These are phyloP conservation scores for Acrossocheilus wenchowensis DNA, from an alignment of 2,797 vertebrate genomes.

Conservation along the genomic window DNA sequence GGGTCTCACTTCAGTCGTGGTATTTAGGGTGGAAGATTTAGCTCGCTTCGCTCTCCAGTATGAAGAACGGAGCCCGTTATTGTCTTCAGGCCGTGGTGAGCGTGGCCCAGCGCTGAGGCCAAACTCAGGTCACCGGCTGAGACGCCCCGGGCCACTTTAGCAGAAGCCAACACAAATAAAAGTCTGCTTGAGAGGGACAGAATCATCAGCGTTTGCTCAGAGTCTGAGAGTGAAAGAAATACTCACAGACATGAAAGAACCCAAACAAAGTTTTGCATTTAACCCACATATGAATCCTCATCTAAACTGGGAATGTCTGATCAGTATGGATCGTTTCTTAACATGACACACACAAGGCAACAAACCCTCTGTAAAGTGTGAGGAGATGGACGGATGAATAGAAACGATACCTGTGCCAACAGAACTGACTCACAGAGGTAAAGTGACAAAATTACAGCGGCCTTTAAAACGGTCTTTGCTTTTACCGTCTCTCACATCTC, in stretches of 20 bases:
- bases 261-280: not conserved
- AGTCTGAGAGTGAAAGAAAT: not conserved
- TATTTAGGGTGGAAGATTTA: not conserved
- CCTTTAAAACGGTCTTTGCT: not conserved
- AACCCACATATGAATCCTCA: not conserved
- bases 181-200: not conserved
- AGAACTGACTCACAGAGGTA: not conserved
- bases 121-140: constrained; percentile 73
- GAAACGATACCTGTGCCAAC: not conserved
- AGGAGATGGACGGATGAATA: not conserved
- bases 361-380: not conserved
- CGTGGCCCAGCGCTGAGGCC: constrained; percentile 65
- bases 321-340: not conserved
- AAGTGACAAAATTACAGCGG: not conserved
- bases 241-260: not conserved
- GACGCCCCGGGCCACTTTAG: constrained; percentile 66
- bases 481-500: not conserved
- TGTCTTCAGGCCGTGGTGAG: constrained; percentile 66
- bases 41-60: not conserved
- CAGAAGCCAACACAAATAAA: not conserved
- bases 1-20: not conserved
- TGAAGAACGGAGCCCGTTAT: constrained; percentile 11
- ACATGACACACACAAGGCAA: not conserved
- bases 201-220: not conserved
- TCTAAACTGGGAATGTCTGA: not conserved